Evolutionary conservation across 2,113 vertebrate species (phyloP), one percentile per base, ranked within the genome.

Genomic region (Calonectris borealis): DNA sequence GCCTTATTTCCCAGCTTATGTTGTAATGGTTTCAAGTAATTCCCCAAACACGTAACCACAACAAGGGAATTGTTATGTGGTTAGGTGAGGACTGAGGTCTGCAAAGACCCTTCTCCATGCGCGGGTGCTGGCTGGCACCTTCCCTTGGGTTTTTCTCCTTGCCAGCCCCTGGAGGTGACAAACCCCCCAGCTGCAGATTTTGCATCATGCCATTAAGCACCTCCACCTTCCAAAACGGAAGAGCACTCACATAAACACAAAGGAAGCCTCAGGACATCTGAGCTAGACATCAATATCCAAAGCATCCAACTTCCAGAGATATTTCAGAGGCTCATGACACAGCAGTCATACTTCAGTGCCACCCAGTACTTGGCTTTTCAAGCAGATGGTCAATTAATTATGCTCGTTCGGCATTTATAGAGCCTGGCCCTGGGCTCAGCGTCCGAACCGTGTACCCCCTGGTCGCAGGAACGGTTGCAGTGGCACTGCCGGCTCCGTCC

Each of bases 361-460:
- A 65, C 91, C 72, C 79, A 3, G 4, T 3, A 4, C 89, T 7
- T 46, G 80, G 17, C 83, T 82, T 78, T 60, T n/a, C 89, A 84
- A 88, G 73, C 93, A 96, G 91, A 93, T 87, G 87, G 96, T 7
- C 91, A 87, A 95, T 96, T 96, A 95, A 96, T 95, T 84, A 91
- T 55, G 60, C 76, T 91, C 7, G 3, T 94, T 94, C 91, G 72
- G 91, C 8, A 7, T 17, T 86, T 4, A n/a, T 2, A 42, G 80
- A 11, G 60, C 94, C 93, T 42, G 87, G 92, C 76, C 85, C 76
- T 6, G 85, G 82, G 82, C 94, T 83, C 73, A 0, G 80, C 2
- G 3, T 71, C 81, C 42, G 2, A 58, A 10, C 40, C 5, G 16
- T 1, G n/a, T 9, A 22, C 34, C 57, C 90, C 64, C 7, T 7